Base-by-base conservation (phyloP, 2,797 vertebrate species). In the Sebastes hubbsi region DNA sequence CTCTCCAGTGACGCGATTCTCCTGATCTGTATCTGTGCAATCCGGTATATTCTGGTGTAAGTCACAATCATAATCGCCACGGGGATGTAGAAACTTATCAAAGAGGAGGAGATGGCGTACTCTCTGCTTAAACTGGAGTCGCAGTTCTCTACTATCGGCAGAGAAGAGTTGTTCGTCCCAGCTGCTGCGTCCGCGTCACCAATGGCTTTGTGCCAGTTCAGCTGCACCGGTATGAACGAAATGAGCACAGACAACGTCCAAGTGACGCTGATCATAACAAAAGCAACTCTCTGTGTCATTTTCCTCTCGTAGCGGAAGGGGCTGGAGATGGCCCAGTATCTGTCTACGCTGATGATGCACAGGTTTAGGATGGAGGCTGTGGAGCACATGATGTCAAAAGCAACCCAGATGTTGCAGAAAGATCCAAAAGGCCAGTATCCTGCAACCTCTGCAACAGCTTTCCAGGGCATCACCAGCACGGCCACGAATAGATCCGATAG, bases 351-450 rank as follows among this genome's bases (percentile, higher is more conserved):
- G 90, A 99, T 98, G 61, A 98, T 91, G 6, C 98, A 99, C 4
- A 99, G 96, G 95, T 98, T 98, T 30, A 99, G 97, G 91, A 99
- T 99, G 86, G 98, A 99, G 6, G 98, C 98, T 0, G 98, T 99
- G 89, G 97, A 99, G 89, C 98, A 99, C 97, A 97, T 98, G 83
- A 99, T 99, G 92, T 99, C 98, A 46, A 98, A 99, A 61, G 98
- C 98, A 82, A 99, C 97, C 98, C 98, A 99, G 60, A 98, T 67
- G 61, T 97, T 96, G 72, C 98, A 99, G 94, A 99, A 99, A 64
- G 94, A 92, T 56, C 98, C 98, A 46, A 99, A 99, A 6, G 98
- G 98, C 98, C 98, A 99, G 77, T 97, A 97, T 0, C 97, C 97
- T 0, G 96, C 97, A 75, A 99, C 97, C 81, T 99, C 98, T 0